These are phyloP conservation scores for Phengaris alcon DNA, from an alignment of 2,888 invertebrate genomes.

Conservation along the genomic window DNA sequence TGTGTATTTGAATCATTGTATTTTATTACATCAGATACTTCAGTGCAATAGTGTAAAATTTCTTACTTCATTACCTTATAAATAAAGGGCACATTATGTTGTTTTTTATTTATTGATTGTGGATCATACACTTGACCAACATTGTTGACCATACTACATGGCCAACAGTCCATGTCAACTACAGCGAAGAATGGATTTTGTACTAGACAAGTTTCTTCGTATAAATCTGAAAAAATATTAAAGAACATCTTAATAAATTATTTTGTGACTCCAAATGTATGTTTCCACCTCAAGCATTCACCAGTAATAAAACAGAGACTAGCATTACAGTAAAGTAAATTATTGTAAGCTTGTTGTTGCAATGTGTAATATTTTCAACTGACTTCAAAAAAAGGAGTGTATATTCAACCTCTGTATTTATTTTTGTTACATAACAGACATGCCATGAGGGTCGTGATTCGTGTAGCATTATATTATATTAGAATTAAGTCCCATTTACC, in stretches of 20 bases:
- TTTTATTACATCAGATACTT: not conserved
- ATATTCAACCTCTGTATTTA: too few relatives aligned
- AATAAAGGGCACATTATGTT: constrained; percentile 72
- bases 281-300: too few relatives aligned
- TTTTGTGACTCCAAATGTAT: too few relatives aligned
- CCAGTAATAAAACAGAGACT: too few relatives aligned
- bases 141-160: constrained; percentile 85
- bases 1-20: constrained; percentile 14
- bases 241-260: not conserved
- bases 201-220: constrained; percentile 91
- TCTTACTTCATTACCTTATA: constrained; percentile 73
- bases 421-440: too few relatives aligned
- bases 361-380: too few relatives aligned
- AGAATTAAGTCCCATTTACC: constrained; percentile 61
- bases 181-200: constrained; percentile 91
- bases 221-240: constrained; percentile 77
- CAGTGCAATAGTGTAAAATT: not conserved
- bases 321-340: not conserved
- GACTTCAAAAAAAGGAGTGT: too few relatives aligned
- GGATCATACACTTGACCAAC: constrained; percentile 83
- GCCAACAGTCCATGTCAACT: constrained; percentile 91
- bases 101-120: constrained; percentile 50
- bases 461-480: too few relatives aligned
- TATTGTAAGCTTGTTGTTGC: too few relatives aligned
- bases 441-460: too few relatives aligned